Base-by-base conservation (phyloP, 2,797 vertebrate genomes). In the Avahi laniger region DNA sequence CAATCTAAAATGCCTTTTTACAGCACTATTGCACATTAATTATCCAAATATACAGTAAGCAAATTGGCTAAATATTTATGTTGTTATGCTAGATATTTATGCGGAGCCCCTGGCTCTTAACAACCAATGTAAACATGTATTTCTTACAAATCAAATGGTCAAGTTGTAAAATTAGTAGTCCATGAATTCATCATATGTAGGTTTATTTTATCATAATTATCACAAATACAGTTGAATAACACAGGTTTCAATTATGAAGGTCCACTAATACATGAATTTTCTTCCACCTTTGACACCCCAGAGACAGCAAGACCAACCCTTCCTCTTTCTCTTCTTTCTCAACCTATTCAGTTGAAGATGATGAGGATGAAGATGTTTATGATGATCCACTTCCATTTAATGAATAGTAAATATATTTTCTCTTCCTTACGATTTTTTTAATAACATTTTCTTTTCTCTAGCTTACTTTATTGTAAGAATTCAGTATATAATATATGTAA, bases 1-100 rank as follows among this genome's bases (percentile, higher is more conserved):
- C 22, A 94, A 86, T 81, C n/a, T 85, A 90, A 92, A 95, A 89
- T 92, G 14, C 14, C 41, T 94, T 93, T 95, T 89, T 28, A 87
- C 6, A 82, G 59, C 14, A 92, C 7, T 94, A 24, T 73, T 93
- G 38, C 10, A 83, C 35, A 67, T 79, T 92, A 89, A 67, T 83
- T 94, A 94, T 96, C 61, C 52, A 91, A 82, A 20, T 82, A 91
- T 52, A 35, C 20, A 89, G 52, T 78, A 82, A 67, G 3, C 13
- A 86, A 43, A 59, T 67, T 61, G 65, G 33, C 43, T 79, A 73
- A 61, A 46, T 92, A 41, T 80, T 43, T 91, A n/a, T 82, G 14
- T 72, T 73, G 35, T 52, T 87, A 38, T 73, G 20, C 18, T 91
- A n/a, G 26, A 12, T 85, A 86, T 86, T 96, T 92, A 79, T 82